Base-by-base conservation (phyloP, 2,797 vertebrate species). In the Acrossocheilus fasciatus region DNA sequence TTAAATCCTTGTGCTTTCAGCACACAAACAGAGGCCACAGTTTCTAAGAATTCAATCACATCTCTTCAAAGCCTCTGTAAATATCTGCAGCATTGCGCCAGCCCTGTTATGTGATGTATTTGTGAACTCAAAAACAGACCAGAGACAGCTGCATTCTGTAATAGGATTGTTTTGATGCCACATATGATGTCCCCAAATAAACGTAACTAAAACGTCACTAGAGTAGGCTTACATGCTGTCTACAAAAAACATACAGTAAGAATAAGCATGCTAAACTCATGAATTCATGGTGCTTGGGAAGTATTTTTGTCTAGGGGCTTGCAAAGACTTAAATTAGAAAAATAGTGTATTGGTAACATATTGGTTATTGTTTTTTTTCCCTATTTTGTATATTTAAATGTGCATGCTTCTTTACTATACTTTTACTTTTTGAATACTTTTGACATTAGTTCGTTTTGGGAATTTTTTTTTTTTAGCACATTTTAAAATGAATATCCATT, bases 21-120 rank as follows among this genome's bases (percentile, higher is more conserved):
- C 2, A 11, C 39, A 47, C 26, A 77, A 66, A 30, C 6, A 45
- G 39, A 79, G 50, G 50, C 45, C 50, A 7, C 34, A 14, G 17
- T 12, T 18, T 86, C 57, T 34, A 89, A 80, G 64, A 88, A 83
- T 88, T 43, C 76, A 85, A 89, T 84, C 20, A 66, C 85, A 14
- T 36, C 43, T 43, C 30, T 36, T 72, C 39, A 89, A 54, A 87
- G 66, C 72, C 59, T 88, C 64, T 82, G 54, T 82, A 73, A 45
- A 86, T 86, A 90, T 86, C 82, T 82, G 69, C 39, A 81, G 69
- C 76, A 59, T 34, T 36, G 36, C 70, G 68, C 66, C 85, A 90
- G 88, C 69, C 89, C 66, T 83, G 17, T 57, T 79, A 8, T 9
- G 12, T 62, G 75, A 77, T 1, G 88, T 84, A 90, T 85, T 81